A percentile compares a stretch with the other conserved stretches of the same genome.
These are phyloP conservation scores for Herpetotheres cachinnans DNA, from an alignment of 2,113 vertebrate species.

Conservation along the genomic window DNA sequence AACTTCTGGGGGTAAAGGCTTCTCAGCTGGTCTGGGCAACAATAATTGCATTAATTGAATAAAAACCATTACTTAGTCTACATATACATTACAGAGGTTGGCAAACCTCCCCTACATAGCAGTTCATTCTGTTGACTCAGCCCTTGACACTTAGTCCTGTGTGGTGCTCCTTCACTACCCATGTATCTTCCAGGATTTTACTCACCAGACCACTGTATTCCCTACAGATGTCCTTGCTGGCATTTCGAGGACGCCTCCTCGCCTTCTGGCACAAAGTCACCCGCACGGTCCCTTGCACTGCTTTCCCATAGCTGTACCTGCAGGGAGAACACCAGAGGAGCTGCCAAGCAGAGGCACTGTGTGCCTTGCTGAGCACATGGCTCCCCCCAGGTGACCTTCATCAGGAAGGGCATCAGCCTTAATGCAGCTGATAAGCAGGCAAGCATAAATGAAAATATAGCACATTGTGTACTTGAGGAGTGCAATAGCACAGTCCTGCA, in stretches of 20 bases:
- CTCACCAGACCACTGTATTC: not conserved
- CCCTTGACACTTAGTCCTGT: not conserved
- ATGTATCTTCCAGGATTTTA: not conserved
- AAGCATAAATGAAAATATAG: not conserved
- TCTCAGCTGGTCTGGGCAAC: not conserved
- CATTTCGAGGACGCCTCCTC: not conserved
- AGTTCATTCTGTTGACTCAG: not conserved
- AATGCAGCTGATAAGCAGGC: not conserved
- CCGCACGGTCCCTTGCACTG: not conserved
- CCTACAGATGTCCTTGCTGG: not conserved
- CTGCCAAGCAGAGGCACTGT: no score
- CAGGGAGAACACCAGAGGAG: not conserved
- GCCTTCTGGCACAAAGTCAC: constrained; percentile 47
- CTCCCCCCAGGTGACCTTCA: not conserved
- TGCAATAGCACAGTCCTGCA: not conserved
- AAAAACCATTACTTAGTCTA: not conserved
- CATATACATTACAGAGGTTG: not conserved
- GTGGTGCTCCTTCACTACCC: not conserved
- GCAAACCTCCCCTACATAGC: not conserved
- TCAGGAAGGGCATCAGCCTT: not conserved
- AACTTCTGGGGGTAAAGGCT: not conserved
- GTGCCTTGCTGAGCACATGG: not conserved
- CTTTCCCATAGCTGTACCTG: constrained; percentile 69
- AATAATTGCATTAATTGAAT: not conserved
- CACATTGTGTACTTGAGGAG: not conserved